Conservation (phyloP, 2,113 vertebrate species). For the Macquaria australasica region DNA sequence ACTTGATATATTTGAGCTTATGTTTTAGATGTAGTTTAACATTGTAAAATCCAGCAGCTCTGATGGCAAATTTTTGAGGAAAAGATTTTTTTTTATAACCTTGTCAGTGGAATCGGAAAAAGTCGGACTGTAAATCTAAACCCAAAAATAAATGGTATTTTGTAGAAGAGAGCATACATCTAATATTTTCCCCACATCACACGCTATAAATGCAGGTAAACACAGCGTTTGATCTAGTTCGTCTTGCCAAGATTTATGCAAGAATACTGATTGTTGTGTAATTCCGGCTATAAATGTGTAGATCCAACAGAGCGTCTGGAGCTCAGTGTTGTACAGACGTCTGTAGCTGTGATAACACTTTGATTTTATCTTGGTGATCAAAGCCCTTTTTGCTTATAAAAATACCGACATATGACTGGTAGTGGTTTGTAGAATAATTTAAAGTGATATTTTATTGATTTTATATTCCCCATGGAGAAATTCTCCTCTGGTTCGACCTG, state of each 20-base stretch:
- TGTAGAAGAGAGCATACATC: background rate
- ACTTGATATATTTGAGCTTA: background rate
- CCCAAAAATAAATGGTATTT: background rate
- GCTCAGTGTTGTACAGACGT: constrained; percentile 8
- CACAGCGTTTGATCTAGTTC: background rate
- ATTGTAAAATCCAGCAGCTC: background rate
- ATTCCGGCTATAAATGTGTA: constrained; percentile 4
- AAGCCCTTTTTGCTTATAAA: constrained; percentile 34
- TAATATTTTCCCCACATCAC: background rate
- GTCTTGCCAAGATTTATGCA: constrained; percentile 23
- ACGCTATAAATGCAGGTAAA: constrained; percentile 19
- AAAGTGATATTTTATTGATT: constrained; percentile 40
- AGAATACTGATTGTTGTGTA: constrained; percentile 28
- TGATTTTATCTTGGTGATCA: constrained; percentile 37
- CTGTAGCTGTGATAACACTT: constrained; percentile 8
- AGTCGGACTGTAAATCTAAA: background rate
- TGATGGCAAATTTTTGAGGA: background rate
- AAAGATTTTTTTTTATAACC: background rate
- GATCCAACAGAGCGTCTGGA: background rate
- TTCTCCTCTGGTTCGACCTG: constrained; percentile 1
- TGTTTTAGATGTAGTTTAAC: background rate
- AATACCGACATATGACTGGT: constrained; percentile 17
- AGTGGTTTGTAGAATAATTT: constrained; percentile 15
- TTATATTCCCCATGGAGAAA: background rate
- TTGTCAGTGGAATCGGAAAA: background rate